Evolutionary conservation across 2,797 vertebrate species (phyloP).

Genomic region (Eospalax fontanierii): DNA sequence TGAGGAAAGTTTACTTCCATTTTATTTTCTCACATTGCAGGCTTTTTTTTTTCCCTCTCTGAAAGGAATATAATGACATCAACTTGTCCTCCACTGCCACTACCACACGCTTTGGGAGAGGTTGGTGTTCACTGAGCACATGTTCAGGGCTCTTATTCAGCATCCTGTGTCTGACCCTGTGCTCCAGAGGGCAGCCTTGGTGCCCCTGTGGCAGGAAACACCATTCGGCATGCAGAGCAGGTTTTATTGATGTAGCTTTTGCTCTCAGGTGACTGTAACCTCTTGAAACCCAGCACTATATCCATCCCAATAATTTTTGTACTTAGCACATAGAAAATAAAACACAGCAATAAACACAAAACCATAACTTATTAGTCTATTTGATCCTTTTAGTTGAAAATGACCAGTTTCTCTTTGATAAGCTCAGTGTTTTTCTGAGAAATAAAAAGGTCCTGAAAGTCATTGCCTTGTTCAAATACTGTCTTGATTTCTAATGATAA

Average conservation of each 20-base stretch:
- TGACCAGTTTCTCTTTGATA: not conserved
- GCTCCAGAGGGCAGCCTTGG: not conserved
- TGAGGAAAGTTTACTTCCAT: slow-evolving; percentile 77
- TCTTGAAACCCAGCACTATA: not conserved
- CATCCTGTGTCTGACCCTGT: not conserved
- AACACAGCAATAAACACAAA: not conserved
- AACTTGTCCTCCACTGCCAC: slow-evolving; percentile 81
- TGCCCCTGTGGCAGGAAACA: not conserved
- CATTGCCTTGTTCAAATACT: not conserved
- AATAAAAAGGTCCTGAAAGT: not conserved
- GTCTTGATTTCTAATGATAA: slow-evolving; percentile 17
- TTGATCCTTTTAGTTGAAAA: not conserved
- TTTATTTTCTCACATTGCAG: slow-evolving; percentile 44
- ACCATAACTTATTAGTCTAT: not conserved
- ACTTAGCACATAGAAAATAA: not conserved
- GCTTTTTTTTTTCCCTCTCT: slow-evolving; percentile 25
- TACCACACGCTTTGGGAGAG: slow-evolving; percentile 62
- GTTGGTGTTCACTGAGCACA: slow-evolving; percentile 41
- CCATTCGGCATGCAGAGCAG: not conserved
- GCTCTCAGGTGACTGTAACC: not conserved
- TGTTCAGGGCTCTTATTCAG: not conserved
- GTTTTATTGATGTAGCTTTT: not conserved
- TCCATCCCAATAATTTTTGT: not conserved
- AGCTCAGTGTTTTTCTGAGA: slow-evolving; percentile 17
- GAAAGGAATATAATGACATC: slow-evolving; percentile 83